Conservation (phyloP, 2,888 invertebrate genomes). For the Melanostoma scalare region DNA sequence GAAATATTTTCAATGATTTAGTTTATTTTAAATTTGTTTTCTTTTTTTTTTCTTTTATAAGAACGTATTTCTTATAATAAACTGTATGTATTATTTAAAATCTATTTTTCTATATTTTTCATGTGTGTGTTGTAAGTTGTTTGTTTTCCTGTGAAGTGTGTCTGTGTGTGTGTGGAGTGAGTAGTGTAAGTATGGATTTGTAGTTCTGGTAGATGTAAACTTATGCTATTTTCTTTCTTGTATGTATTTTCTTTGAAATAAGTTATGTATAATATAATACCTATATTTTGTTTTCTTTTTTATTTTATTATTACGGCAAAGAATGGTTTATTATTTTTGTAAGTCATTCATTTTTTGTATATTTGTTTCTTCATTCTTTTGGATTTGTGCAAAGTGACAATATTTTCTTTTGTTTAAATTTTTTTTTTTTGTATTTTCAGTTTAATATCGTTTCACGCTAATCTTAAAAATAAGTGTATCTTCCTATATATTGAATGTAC, state of each 20-base stretch:
- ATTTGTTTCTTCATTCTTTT: slow-evolving; percentile 66
- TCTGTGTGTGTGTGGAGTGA: slow-evolving; percentile 38
- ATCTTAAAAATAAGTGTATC: slow-evolving; percentile 68
- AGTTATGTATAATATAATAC: slow-evolving; percentile 75
- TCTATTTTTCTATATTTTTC: slow-evolving; percentile 14
- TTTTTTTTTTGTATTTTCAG: slow-evolving; percentile 62
- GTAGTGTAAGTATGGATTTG: slow-evolving; percentile 44
- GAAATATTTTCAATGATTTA: slow-evolving; percentile 4
- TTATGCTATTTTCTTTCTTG: slow-evolving; percentile 26
- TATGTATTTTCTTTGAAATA: slow-evolving; percentile 30
- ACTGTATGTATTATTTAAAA: neutral
- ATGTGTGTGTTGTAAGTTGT: slow-evolving; percentile 35
- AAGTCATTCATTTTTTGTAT: slow-evolving; percentile 61
- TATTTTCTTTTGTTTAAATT: slow-evolving; percentile 71
- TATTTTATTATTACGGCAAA: slow-evolving; percentile 64
- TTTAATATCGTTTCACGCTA: slow-evolving; percentile 75
- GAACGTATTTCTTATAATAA: slow-evolving; percentile 1
- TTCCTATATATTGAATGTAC: slow-evolving; percentile 48
- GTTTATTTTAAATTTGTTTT: slow-evolving; percentile 14
- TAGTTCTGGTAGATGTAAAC: slow-evolving; percentile 47
- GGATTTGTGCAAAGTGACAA: slow-evolving; percentile 74
- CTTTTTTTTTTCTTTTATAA: neutral
- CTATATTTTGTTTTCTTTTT: slow-evolving; percentile 73
- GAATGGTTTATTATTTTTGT: slow-evolving; percentile 68
- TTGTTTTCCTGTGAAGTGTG: slow-evolving; percentile 26